Evolutionary conservation across 2,888 invertebrate species (phyloP), one percentile per base, ranked within the genome.

Genomic region (Plusia festucae): DNA sequence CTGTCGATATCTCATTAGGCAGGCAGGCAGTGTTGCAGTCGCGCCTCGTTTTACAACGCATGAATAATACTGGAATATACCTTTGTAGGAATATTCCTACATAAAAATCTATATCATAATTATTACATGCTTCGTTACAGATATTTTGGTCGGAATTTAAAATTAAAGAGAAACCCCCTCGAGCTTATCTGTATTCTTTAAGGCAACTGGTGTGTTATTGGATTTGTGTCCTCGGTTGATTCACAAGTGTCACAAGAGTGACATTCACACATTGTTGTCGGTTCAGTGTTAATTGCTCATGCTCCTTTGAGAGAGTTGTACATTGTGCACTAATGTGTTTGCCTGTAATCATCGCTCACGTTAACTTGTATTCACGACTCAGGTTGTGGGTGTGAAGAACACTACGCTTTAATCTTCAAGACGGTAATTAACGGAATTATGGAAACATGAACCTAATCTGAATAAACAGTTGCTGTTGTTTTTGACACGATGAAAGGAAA

Each of bases 1-100:
- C 51, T 32, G 49, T 27, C 34, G 57, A 60, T 57, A 70, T 65
- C 61, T 73, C 61, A 52, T 73, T 66, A 66, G 40, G n/a, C 46
- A 57, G 40, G 73, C 62, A 66, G 40, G n/a, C 46, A 57, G 40
- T 18, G 46, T 20, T 55, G 57, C 44, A 20, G 11, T 49, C 24
- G 54, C 46, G 51, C 20, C 8, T 22, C 18, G 46, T n/a, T n/a
- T n/a, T 15, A 20, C n/a, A 15, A 2, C 7, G 15, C 7, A 24
- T 52, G 20, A 20, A 4, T 52, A 51, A 13, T 52, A 11, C 20
- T 13, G 6, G 11, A 20, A 18, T 40, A n/a, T 40, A 40, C n/a
- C n/a, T n/a, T n/a, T n/a, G n/a, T n/a, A n/a, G n/a, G n/a, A n/a
- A n/a, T n/a, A n/a, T n/a, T n/a, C n/a, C n/a, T n/a, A n/a, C n/a